Evolutionary conservation across 2,888 invertebrate genomes (phyloP).

Genomic region (Oithona nana): DNA sequence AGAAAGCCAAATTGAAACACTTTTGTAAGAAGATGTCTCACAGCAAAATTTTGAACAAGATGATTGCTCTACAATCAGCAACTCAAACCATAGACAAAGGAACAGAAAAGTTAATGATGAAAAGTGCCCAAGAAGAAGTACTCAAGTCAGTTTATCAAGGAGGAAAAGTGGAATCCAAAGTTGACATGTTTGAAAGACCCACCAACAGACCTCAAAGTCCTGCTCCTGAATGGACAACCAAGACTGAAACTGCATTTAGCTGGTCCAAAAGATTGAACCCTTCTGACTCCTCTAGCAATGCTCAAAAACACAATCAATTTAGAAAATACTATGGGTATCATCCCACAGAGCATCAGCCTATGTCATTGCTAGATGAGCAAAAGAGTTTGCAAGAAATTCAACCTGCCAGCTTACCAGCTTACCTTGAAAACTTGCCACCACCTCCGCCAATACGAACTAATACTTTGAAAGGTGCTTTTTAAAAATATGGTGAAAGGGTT

Average conservation of each 20-base stretch:
- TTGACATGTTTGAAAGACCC: not conserved
- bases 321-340: slow-evolving; percentile 5
- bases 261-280: slow-evolving; percentile 11
- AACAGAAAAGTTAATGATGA: not conserved
- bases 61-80: not conserved
- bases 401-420: not conserved
- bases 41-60: slow-evolving; percentile 3
- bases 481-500: not conserved
- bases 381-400: not conserved
- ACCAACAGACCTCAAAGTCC: not conserved
- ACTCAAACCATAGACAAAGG: not conserved
- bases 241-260: not conserved
- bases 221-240: not conserved
- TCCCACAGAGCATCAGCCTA: not conserved
- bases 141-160: not conserved
- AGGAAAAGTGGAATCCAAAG: not conserved
- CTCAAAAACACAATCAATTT: slow-evolving; percentile 11
- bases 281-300: not conserved
- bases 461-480: not conserved
- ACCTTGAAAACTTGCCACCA: not conserved
- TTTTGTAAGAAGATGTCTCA: not conserved
- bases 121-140: not conserved
- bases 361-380: not conserved
- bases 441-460: not conserved
- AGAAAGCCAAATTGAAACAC: not conserved